Evolutionary conservation across 2,113 vertebrate genomes (phyloP), one percentile per base, ranked within the genome.

Genomic region (Chrysochloris asiatica): DNA sequence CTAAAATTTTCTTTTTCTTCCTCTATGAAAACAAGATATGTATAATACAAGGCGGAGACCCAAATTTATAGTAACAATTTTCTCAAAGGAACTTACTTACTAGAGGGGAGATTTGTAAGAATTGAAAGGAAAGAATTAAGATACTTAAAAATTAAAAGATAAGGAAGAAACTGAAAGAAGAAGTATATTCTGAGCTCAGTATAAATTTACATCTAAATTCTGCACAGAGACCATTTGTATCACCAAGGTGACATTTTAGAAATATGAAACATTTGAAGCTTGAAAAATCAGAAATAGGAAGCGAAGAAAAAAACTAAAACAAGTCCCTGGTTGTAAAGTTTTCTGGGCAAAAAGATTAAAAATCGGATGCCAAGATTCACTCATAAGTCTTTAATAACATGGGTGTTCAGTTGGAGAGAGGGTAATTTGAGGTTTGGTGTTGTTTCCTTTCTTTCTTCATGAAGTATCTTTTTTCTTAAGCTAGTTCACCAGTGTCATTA

Each of bases 191-290:
- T 81, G 52, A 90, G 47, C 52, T 86, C 41, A 54, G 4, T 63
- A 82, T 36, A 89, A 92, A 80, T 85, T 80, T 77, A 76, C 88
- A 82, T 77, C 41, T n/a, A 59, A 88, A 84, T 91, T 89, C 72
- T 28, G 65, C 43, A 22, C 45, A 71, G 69, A 69, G 26, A 86
- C 61, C 24, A 52, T 83, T 82, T n/a, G 82, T 84, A 69, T 86
- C 72, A 89, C 6, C 10, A 89, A 81, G 21, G 12, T 87, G 48
- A 91, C 36, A 84, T 77, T 93, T 72, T 81, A 89, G 43, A 90
- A 65, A 43, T 61, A 73, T 54, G 43, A 92, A 88, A 92, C 54
- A 75, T 80, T 88, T 56, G 38, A 78, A 71, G n/a, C 52, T 78
- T 89, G 54, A 73, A 36, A 54, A 87, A 87, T 69, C 33, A 77